Conservation (phyloP, 1,140 invertebrate genomes). For the Calephelis nemesis region DNA sequence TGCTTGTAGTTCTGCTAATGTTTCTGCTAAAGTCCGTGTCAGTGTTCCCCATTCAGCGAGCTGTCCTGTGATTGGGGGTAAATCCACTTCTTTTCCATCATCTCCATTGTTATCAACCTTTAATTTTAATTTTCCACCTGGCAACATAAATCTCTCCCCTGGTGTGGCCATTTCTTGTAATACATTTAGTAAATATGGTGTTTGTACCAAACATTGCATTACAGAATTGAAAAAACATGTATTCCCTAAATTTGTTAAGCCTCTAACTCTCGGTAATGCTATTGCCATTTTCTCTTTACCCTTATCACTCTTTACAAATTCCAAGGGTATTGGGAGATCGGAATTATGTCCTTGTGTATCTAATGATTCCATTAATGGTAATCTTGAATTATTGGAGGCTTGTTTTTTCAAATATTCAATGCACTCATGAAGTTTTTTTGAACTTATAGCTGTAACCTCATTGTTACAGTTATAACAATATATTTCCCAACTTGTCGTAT, state of each 20-base stretch:
- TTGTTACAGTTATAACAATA: constrained; percentile 88
- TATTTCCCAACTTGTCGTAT: constrained; percentile 85
- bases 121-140: constrained; percentile 83
- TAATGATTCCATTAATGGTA: constrained; percentile 57
- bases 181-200: constrained; percentile 87
- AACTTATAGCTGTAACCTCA: constrained; percentile 79
- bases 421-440: constrained; percentile 83
- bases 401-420: constrained; percentile 83
- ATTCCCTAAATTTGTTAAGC: constrained; percentile 93
- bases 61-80: constrained; percentile 83
- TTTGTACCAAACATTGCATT: constrained; percentile 94
- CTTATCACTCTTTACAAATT: constrained; percentile 60
- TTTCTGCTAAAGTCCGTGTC: constrained; percentile 83
- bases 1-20: constrained; percentile 85
- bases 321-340: constrained; percentile 52
- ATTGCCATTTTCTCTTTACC: constrained; percentile 59
- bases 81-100: constrained; percentile 61
- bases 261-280: constrained; percentile 80
- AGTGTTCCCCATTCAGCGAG: constrained; percentile 86
- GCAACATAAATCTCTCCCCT: constrained; percentile 84
- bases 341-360: constrained; percentile 39
- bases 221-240: constrained; percentile 98
- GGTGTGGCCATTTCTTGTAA: constrained; percentile 85
- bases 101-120: constrained; percentile 56
- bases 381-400: constrained; percentile 48